A percentile compares a stretch with the other conserved stretches of the same genome.
Evolutionary conservation across 2,888 invertebrate species (phyloP).

Genomic region (Sussaba pulchella): DNA sequence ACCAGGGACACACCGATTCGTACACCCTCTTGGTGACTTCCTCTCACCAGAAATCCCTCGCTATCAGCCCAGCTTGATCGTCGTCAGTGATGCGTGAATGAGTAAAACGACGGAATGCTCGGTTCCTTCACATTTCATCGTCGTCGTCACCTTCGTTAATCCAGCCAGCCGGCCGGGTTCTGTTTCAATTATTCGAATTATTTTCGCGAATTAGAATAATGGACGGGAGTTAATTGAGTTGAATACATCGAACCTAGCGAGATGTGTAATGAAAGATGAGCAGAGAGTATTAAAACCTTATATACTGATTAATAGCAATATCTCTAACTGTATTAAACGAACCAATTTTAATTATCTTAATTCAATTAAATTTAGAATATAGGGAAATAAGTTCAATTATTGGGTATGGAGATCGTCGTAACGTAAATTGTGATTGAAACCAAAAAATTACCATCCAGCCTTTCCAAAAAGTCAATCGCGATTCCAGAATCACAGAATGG

Average conservation of each 20-base stretch:
- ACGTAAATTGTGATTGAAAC: no score
- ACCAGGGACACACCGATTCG: background rate
- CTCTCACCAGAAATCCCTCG: conserved; percentile 42
- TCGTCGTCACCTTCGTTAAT: conserved; percentile 57
- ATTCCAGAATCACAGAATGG: conserved; percentile 22
- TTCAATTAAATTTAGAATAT: no score
- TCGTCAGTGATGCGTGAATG: conserved; percentile 57
- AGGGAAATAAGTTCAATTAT: no score
- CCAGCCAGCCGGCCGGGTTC: conserved; percentile 48
- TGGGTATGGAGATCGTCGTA: no score
- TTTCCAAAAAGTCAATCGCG: background rate
- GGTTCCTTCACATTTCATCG: conserved; percentile 49
- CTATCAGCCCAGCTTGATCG: conserved; percentile 50
- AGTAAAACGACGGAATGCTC: conserved; percentile 58
- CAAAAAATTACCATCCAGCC: background rate
- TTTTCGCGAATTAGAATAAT: conserved; percentile 36
- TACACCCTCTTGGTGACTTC: conserved; percentile 31
- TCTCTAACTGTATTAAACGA: no score
- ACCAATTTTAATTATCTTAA: no score
- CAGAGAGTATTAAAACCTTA: no score
- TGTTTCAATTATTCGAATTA: conserved; percentile 64
- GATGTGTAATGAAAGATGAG: no score
- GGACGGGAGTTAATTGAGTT: conserved; percentile 46
- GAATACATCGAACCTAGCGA: no score
- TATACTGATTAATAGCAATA: no score